Conservation (phyloP, 2,888 invertebrate genomes). For the Synergus laeviventris region DNA sequence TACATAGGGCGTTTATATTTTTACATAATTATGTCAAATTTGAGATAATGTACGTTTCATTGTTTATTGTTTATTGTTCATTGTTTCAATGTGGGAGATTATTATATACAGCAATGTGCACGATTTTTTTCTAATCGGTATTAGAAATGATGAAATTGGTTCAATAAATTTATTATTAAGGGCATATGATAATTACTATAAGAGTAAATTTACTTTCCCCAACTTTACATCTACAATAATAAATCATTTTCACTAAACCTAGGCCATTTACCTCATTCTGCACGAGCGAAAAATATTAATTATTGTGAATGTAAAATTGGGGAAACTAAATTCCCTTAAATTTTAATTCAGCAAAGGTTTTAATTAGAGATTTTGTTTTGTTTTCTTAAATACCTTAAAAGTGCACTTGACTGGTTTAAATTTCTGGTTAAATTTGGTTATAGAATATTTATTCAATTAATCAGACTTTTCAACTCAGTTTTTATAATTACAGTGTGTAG, state of each 20-base stretch:
- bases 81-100: constrained; percentile 6
- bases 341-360: not conserved
- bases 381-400: not conserved
- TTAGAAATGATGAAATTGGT: not conserved
- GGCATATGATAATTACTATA: too few species aligned
- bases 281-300: too few species aligned
- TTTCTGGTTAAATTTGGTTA: not conserved
- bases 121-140: constrained; percentile 21
- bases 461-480: constrained; percentile 40
- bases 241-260: too few species aligned
- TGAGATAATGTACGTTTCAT: not conserved
- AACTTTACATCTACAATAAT: too few species aligned
- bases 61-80: constrained; percentile 13
- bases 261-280: too few species aligned
- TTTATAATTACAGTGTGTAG: constrained; percentile 68
- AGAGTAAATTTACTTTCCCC: too few species aligned
- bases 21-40: not conserved
- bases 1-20: constrained; percentile 27
- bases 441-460: not conserved
- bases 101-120: constrained; percentile 52
- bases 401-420: not conserved
- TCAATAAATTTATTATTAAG: not conserved
- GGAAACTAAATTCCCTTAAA: too few species aligned
- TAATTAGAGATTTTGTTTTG: not conserved
- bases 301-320: too few species aligned